Conservation (phyloP, 2,113 vertebrate genomes). For the Sturnira hondurensis region DNA sequence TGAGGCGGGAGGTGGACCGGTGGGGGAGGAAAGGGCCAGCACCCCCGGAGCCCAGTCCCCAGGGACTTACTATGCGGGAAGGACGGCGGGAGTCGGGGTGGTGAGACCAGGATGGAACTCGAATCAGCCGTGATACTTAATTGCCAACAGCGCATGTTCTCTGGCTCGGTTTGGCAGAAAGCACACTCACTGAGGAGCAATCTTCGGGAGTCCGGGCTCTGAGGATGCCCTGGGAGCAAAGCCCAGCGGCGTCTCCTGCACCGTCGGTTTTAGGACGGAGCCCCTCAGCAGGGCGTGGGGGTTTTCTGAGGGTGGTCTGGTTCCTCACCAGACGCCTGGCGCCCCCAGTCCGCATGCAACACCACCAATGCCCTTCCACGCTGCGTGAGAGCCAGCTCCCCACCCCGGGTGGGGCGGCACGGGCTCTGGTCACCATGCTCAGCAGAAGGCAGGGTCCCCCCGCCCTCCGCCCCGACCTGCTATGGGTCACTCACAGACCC, state of each 20-base stretch:
- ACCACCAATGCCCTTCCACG: not conserved
- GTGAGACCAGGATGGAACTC: not conserved
- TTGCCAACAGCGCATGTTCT: not conserved
- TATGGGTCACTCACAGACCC: not conserved
- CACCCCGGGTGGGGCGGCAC: not conserved
- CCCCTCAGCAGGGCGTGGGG: rapidly evolving
- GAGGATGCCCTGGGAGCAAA: not conserved
- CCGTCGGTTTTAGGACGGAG: rapidly evolving
- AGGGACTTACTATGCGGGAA: not conserved
- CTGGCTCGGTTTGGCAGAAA: not conserved
- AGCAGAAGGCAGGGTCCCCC: not conserved
- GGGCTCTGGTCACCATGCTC: not conserved
- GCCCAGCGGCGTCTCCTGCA: not conserved
- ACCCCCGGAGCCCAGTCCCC: not conserved
- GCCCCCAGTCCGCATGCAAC: not conserved
- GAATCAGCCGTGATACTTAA: not conserved
- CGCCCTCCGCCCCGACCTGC: not conserved
- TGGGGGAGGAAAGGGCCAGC: not conserved
- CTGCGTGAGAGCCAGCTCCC: rapidly evolving
- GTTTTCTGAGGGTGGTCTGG: not conserved
- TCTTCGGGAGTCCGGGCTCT: not conserved
- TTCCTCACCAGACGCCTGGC: not conserved
- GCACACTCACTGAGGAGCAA: not conserved
- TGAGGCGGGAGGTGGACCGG: rapidly evolving
- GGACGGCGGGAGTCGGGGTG: not conserved